phyloP scores from a whole-genome alignment of 2,797 vertebrate species.

The Hozukius guyotensis region DNA sequence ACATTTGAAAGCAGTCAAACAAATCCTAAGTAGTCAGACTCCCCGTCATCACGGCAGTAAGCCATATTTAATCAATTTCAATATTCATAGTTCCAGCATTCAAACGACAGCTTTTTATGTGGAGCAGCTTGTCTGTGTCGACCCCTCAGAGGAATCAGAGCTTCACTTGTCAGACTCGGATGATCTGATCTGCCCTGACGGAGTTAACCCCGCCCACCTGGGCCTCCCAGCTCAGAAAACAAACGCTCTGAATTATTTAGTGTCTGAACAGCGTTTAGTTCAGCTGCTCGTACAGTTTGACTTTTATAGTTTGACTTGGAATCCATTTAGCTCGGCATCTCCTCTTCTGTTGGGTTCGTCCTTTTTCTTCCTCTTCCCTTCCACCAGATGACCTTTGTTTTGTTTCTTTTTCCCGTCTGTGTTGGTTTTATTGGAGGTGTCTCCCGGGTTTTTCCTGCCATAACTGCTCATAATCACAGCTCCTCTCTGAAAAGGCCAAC shows the following conservation, averaged over 20 bases:
- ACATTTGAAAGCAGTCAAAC: neutral
- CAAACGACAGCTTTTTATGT: neutral
- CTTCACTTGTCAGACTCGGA: slow-evolving; percentile 14
- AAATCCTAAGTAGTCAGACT: neutral
- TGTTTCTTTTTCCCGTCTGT: neutral
- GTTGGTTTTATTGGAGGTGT: slow-evolving; percentile 25
- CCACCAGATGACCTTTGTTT: slow-evolving; percentile 29
- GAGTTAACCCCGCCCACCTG: slow-evolving; percentile 31
- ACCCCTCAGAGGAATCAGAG: neutral
- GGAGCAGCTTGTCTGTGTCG: neutral
- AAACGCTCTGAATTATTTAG: slow-evolving; percentile 65
- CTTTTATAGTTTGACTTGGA: slow-evolving; percentile 40
- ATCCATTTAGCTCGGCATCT: slow-evolving; percentile 13
- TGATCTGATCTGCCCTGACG: slow-evolving; percentile 47
- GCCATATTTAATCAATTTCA: neutral
- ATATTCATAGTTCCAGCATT: neutral
- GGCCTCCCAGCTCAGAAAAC: slow-evolving; percentile 47
- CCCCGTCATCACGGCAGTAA: neutral
- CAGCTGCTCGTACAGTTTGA: slow-evolving; percentile 42
- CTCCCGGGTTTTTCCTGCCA: slow-evolving; percentile 32
- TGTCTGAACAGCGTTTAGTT: slow-evolving; percentile 30
- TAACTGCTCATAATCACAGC: slow-evolving; percentile 55
- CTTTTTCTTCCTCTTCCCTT: neutral
- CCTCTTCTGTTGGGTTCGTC: neutral
- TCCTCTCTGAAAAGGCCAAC: slow-evolving; percentile 49